Evolutionary conservation across 2,113 vertebrate genomes (phyloP).

Genomic region (Vidua chalybeata): DNA sequence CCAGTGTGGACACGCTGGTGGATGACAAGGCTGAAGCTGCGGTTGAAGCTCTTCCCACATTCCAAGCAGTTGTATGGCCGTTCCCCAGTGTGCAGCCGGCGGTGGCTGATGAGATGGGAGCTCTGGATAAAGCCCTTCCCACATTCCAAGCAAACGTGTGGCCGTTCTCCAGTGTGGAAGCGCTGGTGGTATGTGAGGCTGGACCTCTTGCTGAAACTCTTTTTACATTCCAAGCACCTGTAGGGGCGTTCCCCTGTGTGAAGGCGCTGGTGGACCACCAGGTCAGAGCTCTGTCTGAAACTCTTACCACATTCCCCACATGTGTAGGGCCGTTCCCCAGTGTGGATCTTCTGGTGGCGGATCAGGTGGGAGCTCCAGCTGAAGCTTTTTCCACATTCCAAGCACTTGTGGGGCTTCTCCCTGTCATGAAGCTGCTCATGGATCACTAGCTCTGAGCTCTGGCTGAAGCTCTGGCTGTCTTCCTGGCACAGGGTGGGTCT

Average conservation of each 20-base stretch:
- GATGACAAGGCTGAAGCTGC: not conserved
- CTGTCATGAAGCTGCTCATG: not conserved
- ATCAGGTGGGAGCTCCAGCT: not conserved
- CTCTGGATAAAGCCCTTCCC: not conserved
- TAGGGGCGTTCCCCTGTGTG: not conserved
- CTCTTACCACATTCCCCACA: not conserved
- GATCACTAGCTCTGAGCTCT: not conserved
- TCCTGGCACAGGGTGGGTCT: not conserved
- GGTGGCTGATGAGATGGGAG: not conserved
- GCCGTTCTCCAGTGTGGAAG: not conserved
- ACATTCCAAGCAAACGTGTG: not conserved
- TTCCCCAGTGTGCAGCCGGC: not conserved
- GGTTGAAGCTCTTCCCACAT: not conserved
- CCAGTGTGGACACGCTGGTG: not conserved
- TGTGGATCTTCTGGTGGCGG: not conserved
- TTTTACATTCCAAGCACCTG: not conserved
- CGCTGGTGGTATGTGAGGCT: not conserved
- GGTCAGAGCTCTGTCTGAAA: not conserved
- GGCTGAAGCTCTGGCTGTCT: not conserved
- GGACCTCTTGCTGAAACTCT: not conserved
- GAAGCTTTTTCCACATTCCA: not conserved
- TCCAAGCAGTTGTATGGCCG: not conserved
- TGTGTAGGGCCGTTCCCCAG: not conserved
- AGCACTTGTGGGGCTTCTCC: not conserved
- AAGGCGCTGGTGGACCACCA: not conserved